Evolutionary conservation across 2,888 invertebrate genomes (phyloP).

Genomic region (Drosophila ustulata): DNA sequence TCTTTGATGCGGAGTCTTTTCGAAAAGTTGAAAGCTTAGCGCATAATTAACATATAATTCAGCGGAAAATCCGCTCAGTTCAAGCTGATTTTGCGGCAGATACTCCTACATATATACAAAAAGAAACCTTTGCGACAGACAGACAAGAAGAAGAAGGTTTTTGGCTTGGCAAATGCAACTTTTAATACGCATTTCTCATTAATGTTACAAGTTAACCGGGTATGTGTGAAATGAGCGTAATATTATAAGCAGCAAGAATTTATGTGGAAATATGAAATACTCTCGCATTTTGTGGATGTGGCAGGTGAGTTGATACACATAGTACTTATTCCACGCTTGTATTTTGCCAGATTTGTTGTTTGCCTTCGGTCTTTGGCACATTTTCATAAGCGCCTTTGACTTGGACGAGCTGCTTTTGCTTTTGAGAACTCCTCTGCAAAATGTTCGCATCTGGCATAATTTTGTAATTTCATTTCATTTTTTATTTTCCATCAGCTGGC

Average conservation of each 20-base stretch:
- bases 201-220: slow-evolving; percentile 5
- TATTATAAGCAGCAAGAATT: not conserved
- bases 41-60: slow-evolving; percentile 75
- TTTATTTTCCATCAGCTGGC: slow-evolving; percentile 31
- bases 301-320: slow-evolving; percentile 10
- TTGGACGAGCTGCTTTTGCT: slow-evolving; percentile 20
- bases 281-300: not conserved
- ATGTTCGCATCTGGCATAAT: slow-evolving; percentile 74
- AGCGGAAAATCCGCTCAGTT: slow-evolving; percentile 55
- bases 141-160: not conserved
- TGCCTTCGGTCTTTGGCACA: slow-evolving; percentile 38
- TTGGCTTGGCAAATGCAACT: slow-evolving; percentile 26
- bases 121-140: not conserved
- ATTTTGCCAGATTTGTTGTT: slow-evolving; percentile 50
- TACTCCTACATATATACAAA: not conserved
- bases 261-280: slow-evolving; percentile 14
- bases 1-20: slow-evolving; percentile 49
- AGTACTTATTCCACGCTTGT: slow-evolving; percentile 12
- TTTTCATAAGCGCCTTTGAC: slow-evolving; percentile 61
- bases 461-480: slow-evolving; percentile 74
- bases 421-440: slow-evolving; percentile 42
- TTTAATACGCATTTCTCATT: slow-evolving; percentile 25
- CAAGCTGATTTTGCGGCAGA: slow-evolving; percentile 8
- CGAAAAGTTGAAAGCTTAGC: slow-evolving; percentile 70
- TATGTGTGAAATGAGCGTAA: slow-evolving; percentile 10